These are phyloP conservation scores for Leptopilina myrica DNA, from an alignment of 2,888 invertebrate genomes.

Conservation along the genomic window DNA sequence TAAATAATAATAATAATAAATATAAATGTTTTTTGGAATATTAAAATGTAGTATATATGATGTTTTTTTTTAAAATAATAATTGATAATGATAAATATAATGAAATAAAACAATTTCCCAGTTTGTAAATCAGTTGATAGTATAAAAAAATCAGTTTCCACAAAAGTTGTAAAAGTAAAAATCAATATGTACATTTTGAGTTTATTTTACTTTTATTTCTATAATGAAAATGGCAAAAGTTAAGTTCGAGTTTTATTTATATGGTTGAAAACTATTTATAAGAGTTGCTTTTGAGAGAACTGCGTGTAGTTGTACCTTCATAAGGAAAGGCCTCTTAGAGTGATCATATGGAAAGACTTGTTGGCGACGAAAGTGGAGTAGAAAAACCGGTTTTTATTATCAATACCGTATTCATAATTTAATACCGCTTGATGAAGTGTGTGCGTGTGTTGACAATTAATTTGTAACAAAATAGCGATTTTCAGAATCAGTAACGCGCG, in stretches of 20 bases:
- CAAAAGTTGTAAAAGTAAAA: too few species aligned
- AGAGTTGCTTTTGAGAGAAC: background rate
- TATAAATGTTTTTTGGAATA: too few species aligned
- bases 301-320: background rate
- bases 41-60: too few species aligned
- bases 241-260: background rate
- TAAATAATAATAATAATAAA: too few species aligned
- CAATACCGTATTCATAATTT: slow-evolving; percentile 3
- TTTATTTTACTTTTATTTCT: too few species aligned
- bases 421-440: slow-evolving; percentile 7
- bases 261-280: background rate
- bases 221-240: too few species aligned
- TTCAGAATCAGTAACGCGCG: background rate
- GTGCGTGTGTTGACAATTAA: background rate
- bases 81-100: too few species aligned
- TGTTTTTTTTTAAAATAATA: too few species aligned
- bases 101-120: too few species aligned
- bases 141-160: too few species aligned
- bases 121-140: too few species aligned
- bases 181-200: too few species aligned
- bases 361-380: slow-evolving; percentile 10
- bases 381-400: slow-evolving; percentile 10
- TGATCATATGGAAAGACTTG: background rate
- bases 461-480: background rate
- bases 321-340: slow-evolving; percentile 11